Evolutionary conservation across 2,888 invertebrate genomes (phyloP).

Genomic region (Pristionchus entomophagus): DNA sequence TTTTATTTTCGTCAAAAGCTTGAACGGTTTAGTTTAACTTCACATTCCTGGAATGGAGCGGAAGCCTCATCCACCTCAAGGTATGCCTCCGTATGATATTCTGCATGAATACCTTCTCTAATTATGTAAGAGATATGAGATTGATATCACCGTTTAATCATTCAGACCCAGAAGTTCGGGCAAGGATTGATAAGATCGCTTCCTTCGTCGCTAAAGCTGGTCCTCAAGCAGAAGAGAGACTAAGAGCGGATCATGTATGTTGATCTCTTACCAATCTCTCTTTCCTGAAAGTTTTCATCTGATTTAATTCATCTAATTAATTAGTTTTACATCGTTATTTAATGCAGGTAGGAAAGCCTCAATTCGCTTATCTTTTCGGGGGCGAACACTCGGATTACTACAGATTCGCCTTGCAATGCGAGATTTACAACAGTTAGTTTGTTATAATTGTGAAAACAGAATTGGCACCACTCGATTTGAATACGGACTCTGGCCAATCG

Average conservation of each 20-base stretch:
- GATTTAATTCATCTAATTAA: not conserved
- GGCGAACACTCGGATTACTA: constrained; percentile 96
- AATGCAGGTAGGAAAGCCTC: constrained; percentile 93
- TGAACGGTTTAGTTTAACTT: not conserved
- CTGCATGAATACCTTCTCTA: not conserved
- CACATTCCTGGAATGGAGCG: not conserved
- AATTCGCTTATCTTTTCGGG: constrained; percentile 96
- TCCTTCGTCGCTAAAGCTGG: constrained; percentile 99
- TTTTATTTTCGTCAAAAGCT: not conserved
- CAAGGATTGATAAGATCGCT: constrained; percentile 97
- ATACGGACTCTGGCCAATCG: no score
- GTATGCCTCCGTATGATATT: constrained; percentile 42
- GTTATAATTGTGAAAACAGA: not conserved
- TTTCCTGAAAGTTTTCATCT: not conserved
- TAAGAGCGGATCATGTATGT: constrained; percentile 48
- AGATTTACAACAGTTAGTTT: constrained; percentile 45
- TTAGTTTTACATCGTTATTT: not conserved
- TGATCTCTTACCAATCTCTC: no score
- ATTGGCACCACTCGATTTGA: no score
- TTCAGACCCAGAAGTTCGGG: constrained; percentile 90
- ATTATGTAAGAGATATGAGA: no score
- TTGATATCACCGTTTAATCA: no score
- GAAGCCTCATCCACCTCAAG: constrained; percentile 50
- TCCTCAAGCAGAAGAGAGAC: constrained; percentile 94
- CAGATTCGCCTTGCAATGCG: constrained; percentile 41